A percentile compares a stretch with the other conserved stretches of the same genome.
These are phyloP conservation scores for Actinostola sp. DNA, from an alignment of 92 coral and sea anemone genomes.

Conservation along the genomic window DNA sequence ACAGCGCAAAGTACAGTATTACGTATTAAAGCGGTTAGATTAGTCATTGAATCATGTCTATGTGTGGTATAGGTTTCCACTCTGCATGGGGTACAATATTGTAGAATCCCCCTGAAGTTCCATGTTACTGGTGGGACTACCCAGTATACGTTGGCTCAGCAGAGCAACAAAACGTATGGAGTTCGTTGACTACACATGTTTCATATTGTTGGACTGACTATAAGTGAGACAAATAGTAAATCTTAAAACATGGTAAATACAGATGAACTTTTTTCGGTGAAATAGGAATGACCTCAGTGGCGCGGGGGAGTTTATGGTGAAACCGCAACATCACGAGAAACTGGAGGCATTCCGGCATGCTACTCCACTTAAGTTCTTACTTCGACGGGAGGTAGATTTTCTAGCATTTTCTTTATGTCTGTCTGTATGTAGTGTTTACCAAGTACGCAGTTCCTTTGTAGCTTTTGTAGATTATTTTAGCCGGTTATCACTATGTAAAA, in stretches of 20 bases:
- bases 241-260: neutral
- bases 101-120: constrained; percentile 1
- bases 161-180: neutral
- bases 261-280: neutral
- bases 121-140: neutral
- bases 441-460: too few relatives aligned
- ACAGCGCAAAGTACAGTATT: neutral
- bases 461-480: too few relatives aligned
- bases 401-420: too few relatives aligned
- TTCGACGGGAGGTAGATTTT: too few relatives aligned
- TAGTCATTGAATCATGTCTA: neutral
- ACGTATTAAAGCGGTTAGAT: neutral
- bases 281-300: neutral
- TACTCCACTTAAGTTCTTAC: too few relatives aligned
- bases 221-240: too few relatives aligned
- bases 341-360: neutral
- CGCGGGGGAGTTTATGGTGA: too few relatives aligned
- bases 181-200: too few relatives aligned
- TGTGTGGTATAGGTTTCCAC: neutral
- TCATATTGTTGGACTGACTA: too few relatives aligned
- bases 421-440: too few relatives aligned
- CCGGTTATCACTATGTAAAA: too few relatives aligned
- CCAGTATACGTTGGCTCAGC: neutral
- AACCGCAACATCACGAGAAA: constrained; percentile 13
- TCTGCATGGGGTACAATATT: neutral